Percentiles rank a stretch among this genome's conserved stretches.
phyloP scores from a whole-genome alignment of 2,888 invertebrate genomes.

The Campoletis raptor region DNA sequence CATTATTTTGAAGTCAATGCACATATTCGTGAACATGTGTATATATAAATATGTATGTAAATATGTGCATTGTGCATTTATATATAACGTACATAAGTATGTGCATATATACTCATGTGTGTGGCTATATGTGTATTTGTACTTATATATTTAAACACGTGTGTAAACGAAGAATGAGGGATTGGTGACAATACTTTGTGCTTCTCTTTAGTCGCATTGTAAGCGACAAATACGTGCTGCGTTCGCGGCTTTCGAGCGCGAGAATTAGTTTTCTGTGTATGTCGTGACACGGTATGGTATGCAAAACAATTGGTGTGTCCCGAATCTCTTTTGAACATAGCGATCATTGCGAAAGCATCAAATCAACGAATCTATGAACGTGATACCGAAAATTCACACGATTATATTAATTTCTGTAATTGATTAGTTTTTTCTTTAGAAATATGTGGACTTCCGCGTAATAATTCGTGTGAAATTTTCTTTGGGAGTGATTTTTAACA shows the following conservation, averaged over 20 bases:
- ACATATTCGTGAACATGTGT: conserved; percentile 20
- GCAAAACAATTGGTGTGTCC: conserved; percentile 79
- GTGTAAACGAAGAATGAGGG: conserved; percentile 39
- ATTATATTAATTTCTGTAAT: not conserved
- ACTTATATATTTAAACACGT: conserved; percentile 12
- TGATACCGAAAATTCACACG: not conserved
- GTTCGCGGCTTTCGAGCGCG: conserved; percentile 74
- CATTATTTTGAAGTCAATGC: conserved; percentile 32
- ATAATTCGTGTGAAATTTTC: too few species aligned
- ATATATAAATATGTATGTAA: conserved; percentile 13
- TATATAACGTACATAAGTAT: not conserved
- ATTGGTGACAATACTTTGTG: conserved; percentile 55
- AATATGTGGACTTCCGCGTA: not conserved
- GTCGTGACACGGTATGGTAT: conserved; percentile 81
- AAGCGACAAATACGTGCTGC: conserved; percentile 62
- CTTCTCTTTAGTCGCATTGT: conserved; percentile 58
- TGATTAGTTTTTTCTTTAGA: not conserved
- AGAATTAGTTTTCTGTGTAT: conserved; percentile 83
- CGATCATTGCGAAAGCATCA: conserved; percentile 34
- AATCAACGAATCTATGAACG: conserved; percentile 42
- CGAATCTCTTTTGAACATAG: conserved; percentile 73
- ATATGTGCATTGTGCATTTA: conserved; percentile 16
- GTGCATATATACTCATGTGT: not conserved
- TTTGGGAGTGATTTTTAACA: too few species aligned
- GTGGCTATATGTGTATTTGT: not conserved